Evolutionary conservation across 2,888 invertebrate genomes (phyloP), one percentile per base, ranked within the genome.

Genomic region (Amblyteles armatorius): DNA sequence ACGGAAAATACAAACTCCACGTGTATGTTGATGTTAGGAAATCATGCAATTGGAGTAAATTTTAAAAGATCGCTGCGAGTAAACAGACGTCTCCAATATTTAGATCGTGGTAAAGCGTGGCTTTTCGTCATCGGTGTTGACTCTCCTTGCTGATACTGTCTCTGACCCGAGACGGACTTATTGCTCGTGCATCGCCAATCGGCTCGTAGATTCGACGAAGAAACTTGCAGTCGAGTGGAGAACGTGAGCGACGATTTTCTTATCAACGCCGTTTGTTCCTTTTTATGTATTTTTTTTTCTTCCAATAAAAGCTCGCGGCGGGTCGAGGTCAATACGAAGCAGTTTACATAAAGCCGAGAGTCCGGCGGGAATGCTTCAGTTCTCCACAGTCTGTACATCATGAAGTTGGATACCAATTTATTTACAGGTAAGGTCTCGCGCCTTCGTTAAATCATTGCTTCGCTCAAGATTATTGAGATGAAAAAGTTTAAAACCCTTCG

Each of bases 251-350:
- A 73, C 69, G 44, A 22, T 52, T 44, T 44, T 73, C 77, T 85
- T 85, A 85, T 85, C 85, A 52, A 13, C 6, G n/a, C 13, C 50
- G 44, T 78, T 57, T 84, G 33, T 71, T 71, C 74, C 63, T 78
- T 48, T 74, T 60, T 50, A 77, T 65, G 50, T 65, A 65, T 76
- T 81, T 71, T 50, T 63, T 63, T 7, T 55, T 77, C 22, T 50
- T 71, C 52, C 26, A 1, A 71, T 29, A 63, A 73, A 76, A 55
- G 13, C 72, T 52, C 48, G 22, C 26, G 33, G 52, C 72, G 71
- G 85, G 79, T 73, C 72, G 82, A 76, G 82, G 76, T 78, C 63
- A 74, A 73, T 36, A 69, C 76, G 65, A 55, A 67, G 69, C 71
- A 26, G 36, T 52, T 52, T 71, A 63, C 80, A 82, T 82, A 85